A percentile compares a stretch with the other conserved stretches of the same genome.
These are phyloP conservation scores for Paradisaea rubra DNA, from an alignment of 2,113 vertebrate genomes.

Conservation along the genomic window DNA sequence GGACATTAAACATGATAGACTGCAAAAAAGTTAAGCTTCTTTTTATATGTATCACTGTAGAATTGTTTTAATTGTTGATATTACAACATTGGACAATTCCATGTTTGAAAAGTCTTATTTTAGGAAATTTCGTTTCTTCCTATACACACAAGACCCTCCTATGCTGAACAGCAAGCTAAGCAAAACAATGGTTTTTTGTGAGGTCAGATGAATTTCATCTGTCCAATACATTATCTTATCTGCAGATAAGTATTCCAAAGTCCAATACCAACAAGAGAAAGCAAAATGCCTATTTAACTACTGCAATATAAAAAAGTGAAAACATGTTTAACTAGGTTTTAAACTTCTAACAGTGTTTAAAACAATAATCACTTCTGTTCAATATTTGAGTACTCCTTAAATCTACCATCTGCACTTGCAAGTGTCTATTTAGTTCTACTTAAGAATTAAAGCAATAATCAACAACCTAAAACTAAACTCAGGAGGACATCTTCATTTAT, in stretches of 20 bases:
- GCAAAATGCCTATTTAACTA: not conserved
- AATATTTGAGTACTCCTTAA: not conserved
- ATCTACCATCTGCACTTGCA: not conserved
- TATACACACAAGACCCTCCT: not conserved
- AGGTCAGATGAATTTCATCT: not conserved
- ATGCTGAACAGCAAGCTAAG: not conserved
- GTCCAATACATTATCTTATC: not conserved
- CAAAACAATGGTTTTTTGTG: not conserved
- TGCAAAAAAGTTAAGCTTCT: not conserved
- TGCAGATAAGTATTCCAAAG: not conserved
- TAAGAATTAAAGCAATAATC: not conserved
- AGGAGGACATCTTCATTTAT: not conserved
- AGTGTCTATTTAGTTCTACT: not conserved
- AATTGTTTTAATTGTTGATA: not conserved
- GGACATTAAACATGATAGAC: accelerated
- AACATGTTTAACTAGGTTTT: not conserved
- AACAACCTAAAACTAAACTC: not conserved
- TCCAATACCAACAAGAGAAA: not conserved
- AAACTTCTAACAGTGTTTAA: not conserved
- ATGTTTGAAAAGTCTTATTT: not conserved
- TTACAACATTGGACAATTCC: not conserved
- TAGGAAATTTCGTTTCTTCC: not conserved
- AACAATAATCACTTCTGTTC: not conserved
- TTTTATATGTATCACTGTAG: not conserved
- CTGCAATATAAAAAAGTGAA: not conserved